A percentile compares a stretch with the other conserved stretches of the same genome.
These are phyloP conservation scores for Ursus arctos DNA, from an alignment of 2,113 vertebrate genomes.

Conservation along the genomic window DNA sequence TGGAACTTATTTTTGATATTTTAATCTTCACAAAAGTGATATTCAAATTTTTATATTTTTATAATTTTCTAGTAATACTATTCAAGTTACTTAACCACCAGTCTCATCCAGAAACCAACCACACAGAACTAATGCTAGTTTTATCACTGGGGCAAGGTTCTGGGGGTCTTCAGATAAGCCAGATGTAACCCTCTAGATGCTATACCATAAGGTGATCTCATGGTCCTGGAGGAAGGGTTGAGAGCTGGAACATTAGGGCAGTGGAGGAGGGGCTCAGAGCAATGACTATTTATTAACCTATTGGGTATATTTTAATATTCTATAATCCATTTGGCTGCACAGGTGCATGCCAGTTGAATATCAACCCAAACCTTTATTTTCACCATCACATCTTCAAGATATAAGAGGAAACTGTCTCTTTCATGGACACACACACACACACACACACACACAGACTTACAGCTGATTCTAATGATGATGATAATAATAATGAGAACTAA, in stretches of 20 bases:
- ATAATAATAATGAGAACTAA: too few relatives aligned
- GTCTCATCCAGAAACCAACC: neutral
- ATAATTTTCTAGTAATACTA: neutral
- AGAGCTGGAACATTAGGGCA: neutral
- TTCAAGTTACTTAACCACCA: neutral
- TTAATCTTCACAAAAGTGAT: neutral
- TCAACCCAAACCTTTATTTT: neutral
- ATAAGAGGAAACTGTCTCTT: neutral
- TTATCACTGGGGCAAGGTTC: neutral
- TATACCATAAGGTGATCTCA: neutral
- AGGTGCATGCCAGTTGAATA: neutral
- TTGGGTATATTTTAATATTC: neutral
- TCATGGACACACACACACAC: rapidly evolving
- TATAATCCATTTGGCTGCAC: neutral
- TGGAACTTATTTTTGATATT: neutral
- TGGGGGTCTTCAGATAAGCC: neutral
- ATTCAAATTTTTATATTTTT: constrained; percentile 33
- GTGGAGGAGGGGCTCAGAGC: neutral
- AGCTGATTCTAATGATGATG: neutral
- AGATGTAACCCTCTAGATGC: too few relatives aligned
- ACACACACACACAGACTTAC: neutral
- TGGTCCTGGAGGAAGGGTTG: neutral
- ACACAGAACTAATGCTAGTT: neutral
- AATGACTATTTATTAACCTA: neutral
- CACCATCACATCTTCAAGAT: neutral